Evolutionary conservation across 2,888 invertebrate species (phyloP).

Genomic region (Tortrix viridana): DNA sequence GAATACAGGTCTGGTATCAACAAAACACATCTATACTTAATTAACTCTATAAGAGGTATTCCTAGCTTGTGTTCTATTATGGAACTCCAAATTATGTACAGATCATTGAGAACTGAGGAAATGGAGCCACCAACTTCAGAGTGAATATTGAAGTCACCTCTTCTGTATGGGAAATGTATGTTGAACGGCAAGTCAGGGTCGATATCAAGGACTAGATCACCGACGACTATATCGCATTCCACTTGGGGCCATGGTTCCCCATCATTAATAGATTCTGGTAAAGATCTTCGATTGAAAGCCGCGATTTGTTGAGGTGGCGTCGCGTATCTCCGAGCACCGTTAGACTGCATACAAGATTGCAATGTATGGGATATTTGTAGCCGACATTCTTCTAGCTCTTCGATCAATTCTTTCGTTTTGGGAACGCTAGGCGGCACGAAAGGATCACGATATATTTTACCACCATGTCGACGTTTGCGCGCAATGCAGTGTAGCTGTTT

Average conservation of each 20-base stretch:
- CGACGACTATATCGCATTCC: conserved; percentile 87
- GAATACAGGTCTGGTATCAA: conserved; percentile 96
- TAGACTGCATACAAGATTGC: conserved; percentile 93
- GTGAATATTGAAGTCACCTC: conserved; percentile 95
- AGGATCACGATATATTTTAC: conserved; percentile 84
- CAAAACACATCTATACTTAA: conserved; percentile 93
- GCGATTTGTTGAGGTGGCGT: conserved; percentile 96
- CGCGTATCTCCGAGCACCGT: conserved; percentile 91
- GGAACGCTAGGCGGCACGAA: conserved; percentile 87
- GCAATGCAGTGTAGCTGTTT: conserved; percentile 94
- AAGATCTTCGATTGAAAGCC: conserved; percentile 92
- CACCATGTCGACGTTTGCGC: conserved; percentile 84
- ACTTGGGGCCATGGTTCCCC: conserved; percentile 86
- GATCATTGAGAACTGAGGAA: conserved; percentile 91
- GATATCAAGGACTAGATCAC: conserved; percentile 90
- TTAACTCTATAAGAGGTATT: conserved; percentile 88
- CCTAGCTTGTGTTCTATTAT: conserved; percentile 90
- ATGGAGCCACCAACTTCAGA: conserved; percentile 93
- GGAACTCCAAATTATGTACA: conserved; percentile 95
- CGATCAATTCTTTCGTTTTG: conserved; percentile 87
- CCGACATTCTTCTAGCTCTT: conserved; percentile 93
- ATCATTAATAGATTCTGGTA: conserved; percentile 86
- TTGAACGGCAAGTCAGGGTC: conserved; percentile 90
- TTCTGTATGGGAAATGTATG: conserved; percentile 94
- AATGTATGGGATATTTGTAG: conserved; percentile 92